Evolutionary conservation across 2,888 invertebrate genomes (phyloP).

Genomic region (Ernsta delagoae): DNA sequence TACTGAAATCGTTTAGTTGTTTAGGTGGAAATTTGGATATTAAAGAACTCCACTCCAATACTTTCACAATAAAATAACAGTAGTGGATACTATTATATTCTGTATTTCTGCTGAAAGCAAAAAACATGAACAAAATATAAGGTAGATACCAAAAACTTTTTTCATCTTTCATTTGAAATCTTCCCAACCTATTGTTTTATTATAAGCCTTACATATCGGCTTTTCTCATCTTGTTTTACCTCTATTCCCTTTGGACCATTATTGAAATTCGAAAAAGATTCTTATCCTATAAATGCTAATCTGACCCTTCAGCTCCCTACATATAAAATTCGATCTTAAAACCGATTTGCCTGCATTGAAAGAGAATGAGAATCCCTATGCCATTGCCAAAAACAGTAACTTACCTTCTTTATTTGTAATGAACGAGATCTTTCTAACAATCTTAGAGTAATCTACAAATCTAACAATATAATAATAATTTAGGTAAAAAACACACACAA

Average conservation of each 20-base stretch:
- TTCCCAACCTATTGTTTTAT: slow-evolving; percentile 29
- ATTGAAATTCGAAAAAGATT: slow-evolving; percentile 56
- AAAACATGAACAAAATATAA: no score
- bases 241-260: slow-evolving; percentile 46
- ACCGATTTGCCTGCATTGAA: slow-evolving; percentile 29
- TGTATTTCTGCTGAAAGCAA: no score
- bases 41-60: no score
- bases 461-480: no score
- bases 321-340: slow-evolving; percentile 39
- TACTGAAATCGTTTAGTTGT: no score
- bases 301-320: slow-evolving; percentile 42
- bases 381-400: not conserved
- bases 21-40: no score
- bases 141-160: not conserved
- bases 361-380: slow-evolving; percentile 30
- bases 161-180: slow-evolving; percentile 26
- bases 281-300: slow-evolving; percentile 42
- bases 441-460: no score
- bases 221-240: slow-evolving; percentile 37
- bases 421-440: no score
- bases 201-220: slow-evolving; percentile 29
- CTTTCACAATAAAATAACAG: no score
- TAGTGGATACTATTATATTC: no score
- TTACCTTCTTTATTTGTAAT: not conserved
- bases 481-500: no score